These are phyloP conservation scores for Limanda limanda DNA, from an alignment of 2,113 vertebrate species.

Conservation along the genomic window DNA sequence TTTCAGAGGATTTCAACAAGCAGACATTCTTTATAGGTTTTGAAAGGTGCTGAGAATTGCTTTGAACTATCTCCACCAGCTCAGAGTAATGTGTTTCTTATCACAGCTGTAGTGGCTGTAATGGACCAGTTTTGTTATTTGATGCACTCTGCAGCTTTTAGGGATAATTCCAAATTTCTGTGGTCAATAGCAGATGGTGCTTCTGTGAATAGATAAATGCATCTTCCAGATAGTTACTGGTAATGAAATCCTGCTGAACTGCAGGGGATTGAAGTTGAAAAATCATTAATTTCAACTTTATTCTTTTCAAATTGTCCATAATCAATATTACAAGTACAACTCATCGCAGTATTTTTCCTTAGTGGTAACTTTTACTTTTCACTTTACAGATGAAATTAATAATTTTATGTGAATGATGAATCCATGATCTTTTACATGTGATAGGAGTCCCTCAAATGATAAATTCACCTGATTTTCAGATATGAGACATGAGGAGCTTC, in stretches of 20 bases:
- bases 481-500: too few species aligned
- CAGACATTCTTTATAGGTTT: conserved; percentile 13
- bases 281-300: too few species aligned
- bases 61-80: conserved; percentile 22
- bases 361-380: too few species aligned
- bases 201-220: not conserved
- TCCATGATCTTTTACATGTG: too few species aligned
- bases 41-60: conserved; percentile 36
- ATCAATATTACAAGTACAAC: too few species aligned
- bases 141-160: conserved; percentile 40
- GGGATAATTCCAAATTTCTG: conserved; percentile 28
- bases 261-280: not conserved
- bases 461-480: too few species aligned
- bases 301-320: too few species aligned
- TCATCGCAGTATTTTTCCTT: too few species aligned
- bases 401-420: too few species aligned
- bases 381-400: not conserved
- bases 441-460: too few species aligned
- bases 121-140: conserved; percentile 32
- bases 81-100: conserved; percentile 53
- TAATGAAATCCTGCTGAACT: not conserved
- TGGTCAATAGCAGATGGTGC: not conserved
- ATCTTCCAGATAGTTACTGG: not conserved
- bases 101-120: not conserved
- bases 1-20: conserved; percentile 18